Percentiles rank a stretch among this genome's conserved stretches.
Evolutionary conservation across 2,888 invertebrate genomes (phyloP).

Genomic region (Sinhomidia bicolor): DNA sequence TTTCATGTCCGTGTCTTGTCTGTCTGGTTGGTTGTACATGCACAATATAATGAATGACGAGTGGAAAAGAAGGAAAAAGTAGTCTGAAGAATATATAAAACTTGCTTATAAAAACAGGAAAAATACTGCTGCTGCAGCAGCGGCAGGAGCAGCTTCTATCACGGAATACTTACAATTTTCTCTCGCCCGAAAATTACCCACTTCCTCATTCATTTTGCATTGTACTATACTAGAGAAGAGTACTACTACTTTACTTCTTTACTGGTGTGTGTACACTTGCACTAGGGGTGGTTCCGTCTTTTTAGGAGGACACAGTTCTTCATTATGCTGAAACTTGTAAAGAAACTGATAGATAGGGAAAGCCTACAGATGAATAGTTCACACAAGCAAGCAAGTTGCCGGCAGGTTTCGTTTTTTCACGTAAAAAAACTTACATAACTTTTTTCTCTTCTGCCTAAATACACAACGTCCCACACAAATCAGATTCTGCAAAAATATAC

Average conservation of each 20-base stretch:
- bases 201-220: slow-evolving; percentile 76
- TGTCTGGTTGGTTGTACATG: neutral
- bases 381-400: slow-evolving; percentile 14
- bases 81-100: neutral
- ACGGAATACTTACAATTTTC: slow-evolving; percentile 56
- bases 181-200: slow-evolving; percentile 72
- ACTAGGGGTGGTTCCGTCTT: neutral
- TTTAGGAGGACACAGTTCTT: neutral
- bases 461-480: slow-evolving; percentile 41
- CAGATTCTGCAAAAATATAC: neutral
- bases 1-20: neutral
- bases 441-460: slow-evolving; percentile 35
- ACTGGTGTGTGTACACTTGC: neutral
- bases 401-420: slow-evolving; percentile 28
- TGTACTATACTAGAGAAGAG: slow-evolving; percentile 20
- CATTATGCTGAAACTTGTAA: neutral
- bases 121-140: neutral
- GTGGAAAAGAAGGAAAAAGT: neutral
- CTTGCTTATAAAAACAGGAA: neutral
- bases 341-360: neutral
- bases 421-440: neutral
- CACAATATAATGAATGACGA: neutral
- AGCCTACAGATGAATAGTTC: neutral
- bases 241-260: no score
- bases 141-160: no score